Evolutionary conservation across 2,888 invertebrate species (phyloP).

Genomic region (Ceratothoa steindachneri): DNA sequence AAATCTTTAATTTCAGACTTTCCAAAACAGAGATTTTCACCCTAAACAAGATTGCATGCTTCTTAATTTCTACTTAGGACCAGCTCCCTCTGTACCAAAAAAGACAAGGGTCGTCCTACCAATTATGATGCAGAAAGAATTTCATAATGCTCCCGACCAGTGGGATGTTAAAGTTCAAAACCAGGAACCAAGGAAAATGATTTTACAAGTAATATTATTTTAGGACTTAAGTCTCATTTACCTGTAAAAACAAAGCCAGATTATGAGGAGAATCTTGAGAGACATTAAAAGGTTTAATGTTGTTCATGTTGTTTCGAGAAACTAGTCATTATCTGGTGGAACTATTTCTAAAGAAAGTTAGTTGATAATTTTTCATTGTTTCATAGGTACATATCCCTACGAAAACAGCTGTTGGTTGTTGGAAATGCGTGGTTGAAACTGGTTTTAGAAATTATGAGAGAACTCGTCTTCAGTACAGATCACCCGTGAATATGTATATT

Average conservation of each 20-base stretch:
- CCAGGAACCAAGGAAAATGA: conserved; percentile 24
- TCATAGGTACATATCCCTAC: conserved; percentile 61
- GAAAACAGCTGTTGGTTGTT: conserved; percentile 65
- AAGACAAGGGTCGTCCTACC: conserved; percentile 63
- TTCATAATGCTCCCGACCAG: conserved; percentile 60
- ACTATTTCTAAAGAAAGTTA: too few species aligned
- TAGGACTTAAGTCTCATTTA: too few species aligned
- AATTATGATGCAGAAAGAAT: conserved; percentile 59
- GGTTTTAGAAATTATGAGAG: conserved; percentile 53
- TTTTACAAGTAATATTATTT: conserved; percentile 56
- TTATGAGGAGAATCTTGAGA: too few species aligned
- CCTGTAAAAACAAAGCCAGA: too few species aligned
- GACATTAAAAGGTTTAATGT: too few species aligned
- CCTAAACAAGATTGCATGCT: conserved; percentile 63
- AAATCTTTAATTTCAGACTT: conserved; percentile 55
- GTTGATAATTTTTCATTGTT: neutral
- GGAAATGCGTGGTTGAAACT: conserved; percentile 64
- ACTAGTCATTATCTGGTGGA: too few species aligned
- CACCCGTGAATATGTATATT: conserved; percentile 59
- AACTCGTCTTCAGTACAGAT: conserved; percentile 29
- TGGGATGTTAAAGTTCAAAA: conserved; percentile 61
- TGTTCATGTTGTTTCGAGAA: too few species aligned
- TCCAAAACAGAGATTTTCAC: conserved; percentile 62
- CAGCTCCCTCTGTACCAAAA: conserved; percentile 63
- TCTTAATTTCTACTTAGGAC: conserved; percentile 65